These are phyloP conservation scores for Halocaridina rubra DNA, from an alignment of 2,888 invertebrate genomes.

Conservation along the genomic window DNA sequence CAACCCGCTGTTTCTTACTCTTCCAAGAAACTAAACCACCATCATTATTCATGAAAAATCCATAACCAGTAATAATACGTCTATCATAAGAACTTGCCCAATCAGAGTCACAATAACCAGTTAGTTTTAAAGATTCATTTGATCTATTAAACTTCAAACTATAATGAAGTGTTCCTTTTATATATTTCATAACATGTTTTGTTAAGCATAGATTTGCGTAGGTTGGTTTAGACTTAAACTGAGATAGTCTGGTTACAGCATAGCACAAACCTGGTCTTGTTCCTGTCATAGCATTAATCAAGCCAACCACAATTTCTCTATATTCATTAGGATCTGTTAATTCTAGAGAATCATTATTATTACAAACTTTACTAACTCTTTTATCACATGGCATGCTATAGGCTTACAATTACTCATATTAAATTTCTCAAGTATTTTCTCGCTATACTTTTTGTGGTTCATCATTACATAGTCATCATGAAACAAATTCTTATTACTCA, in stretches of 20 bases:
- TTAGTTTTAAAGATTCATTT: neutral
- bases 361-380: no score
- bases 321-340: no score
- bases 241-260: slow-evolving; percentile 16
- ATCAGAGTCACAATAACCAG: slow-evolving; percentile 15
- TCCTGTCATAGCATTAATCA: no score
- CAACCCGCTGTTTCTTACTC: neutral
- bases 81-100: neutral
- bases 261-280: slow-evolving; percentile 12
- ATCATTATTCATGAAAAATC: neutral
- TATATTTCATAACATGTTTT: slow-evolving; percentile 19
- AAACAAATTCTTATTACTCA: no score
- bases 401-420: no score
- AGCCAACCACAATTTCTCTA: no score
- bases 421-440: no score
- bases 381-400: no score
- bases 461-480: no score
- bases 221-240: neutral
- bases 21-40: no score
- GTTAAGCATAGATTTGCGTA: neutral
- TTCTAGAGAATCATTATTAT: no score
- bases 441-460: no score
- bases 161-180: slow-evolving; percentile 15
- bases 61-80: neutral
- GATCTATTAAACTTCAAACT: neutral